These are phyloP conservation scores for Arvicanthis niloticus DNA, from an alignment of 2,113 vertebrate genomes.

Conservation along the genomic window DNA sequence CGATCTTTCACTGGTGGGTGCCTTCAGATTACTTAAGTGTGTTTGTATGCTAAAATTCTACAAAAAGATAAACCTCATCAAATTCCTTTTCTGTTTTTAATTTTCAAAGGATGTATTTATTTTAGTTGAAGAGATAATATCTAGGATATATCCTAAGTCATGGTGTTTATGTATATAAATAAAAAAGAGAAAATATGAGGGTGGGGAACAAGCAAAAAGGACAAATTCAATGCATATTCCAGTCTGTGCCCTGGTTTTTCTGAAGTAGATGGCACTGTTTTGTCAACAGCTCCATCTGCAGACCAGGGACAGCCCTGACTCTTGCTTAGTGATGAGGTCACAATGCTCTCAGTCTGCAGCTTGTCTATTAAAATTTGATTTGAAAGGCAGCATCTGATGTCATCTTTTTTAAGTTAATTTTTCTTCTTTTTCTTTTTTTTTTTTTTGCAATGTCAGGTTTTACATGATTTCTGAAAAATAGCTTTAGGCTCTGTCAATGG, in stretches of 20 bases:
- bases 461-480: constrained; percentile 83
- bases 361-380: constrained; percentile 84
- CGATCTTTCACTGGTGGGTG: background rate
- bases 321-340: constrained; percentile 38
- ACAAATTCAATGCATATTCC: background rate
- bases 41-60: constrained; percentile 22
- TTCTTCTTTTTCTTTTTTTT: constrained; percentile 49
- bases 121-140: constrained; percentile 54
- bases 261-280: constrained; percentile 76
- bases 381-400: constrained; percentile 82
- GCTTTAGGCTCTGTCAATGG: constrained; percentile 82
- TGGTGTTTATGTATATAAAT: background rate
- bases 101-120: constrained; percentile 57
- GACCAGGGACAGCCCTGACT: constrained; percentile 81
- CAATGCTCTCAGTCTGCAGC: constrained; percentile 63
- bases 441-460: constrained; percentile 84
- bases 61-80: constrained; percentile 16
- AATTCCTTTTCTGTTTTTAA: constrained; percentile 45
- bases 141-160: background rate
- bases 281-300: constrained; percentile 91
- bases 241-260: constrained; percentile 40
- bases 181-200: background rate
- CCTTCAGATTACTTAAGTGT: background rate
- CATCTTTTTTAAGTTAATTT: constrained; percentile 79
- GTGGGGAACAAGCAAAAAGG: background rate